These are phyloP conservation scores for Tenodera sinensis DNA, from an alignment of 2,888 invertebrate genomes.

Conservation along the genomic window DNA sequence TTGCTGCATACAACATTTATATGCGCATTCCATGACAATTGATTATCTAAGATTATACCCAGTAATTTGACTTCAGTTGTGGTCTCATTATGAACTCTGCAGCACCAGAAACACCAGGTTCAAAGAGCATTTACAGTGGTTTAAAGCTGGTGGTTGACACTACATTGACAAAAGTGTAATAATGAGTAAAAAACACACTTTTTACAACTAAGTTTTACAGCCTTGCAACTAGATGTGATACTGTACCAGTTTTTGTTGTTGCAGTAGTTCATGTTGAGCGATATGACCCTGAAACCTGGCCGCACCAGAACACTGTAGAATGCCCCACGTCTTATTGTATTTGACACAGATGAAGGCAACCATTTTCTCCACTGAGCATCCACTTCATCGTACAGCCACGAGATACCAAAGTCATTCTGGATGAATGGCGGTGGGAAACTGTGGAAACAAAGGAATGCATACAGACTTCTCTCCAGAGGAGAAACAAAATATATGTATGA, in stretches of 20 bases:
- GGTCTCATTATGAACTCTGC: too few relatives aligned
- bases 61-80: too few relatives aligned
- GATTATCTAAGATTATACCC: too few relatives aligned
- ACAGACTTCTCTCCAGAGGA: not conserved
- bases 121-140: too few relatives aligned
- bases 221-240: too few relatives aligned
- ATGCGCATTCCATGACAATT: too few relatives aligned
- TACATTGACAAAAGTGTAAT: too few relatives aligned
- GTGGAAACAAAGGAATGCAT: constrained; percentile 44
- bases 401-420: constrained; percentile 75
- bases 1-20: too few relatives aligned
- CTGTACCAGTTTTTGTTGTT: constrained; percentile 89
- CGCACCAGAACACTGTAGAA: constrained; percentile 89
- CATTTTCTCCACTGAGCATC: constrained; percentile 88
- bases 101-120: too few relatives aligned
- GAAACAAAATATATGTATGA: not conserved
- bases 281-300: constrained; percentile 86
- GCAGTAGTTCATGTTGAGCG: constrained; percentile 95
- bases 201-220: too few relatives aligned
- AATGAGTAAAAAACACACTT: too few relatives aligned
- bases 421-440: constrained; percentile 88
- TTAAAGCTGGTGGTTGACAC: too few relatives aligned
- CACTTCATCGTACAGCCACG: constrained; percentile 89
- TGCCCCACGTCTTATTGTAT: constrained; percentile 81
- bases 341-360: constrained; percentile 84